Conservation (phyloP, 2,888 invertebrate species). For the Hedychridium roseum region DNA sequence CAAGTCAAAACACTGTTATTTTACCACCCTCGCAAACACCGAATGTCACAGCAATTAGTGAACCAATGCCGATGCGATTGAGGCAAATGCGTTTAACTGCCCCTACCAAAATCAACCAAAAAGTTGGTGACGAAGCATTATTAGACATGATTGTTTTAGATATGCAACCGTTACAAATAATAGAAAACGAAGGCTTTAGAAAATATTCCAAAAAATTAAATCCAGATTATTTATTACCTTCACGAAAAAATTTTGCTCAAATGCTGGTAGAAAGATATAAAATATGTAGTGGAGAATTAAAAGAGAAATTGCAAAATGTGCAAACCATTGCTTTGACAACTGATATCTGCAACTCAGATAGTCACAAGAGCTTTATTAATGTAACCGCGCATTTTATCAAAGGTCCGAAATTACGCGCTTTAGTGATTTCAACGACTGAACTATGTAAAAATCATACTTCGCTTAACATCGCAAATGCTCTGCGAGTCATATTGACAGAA, state of each 20-base stretch:
- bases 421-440: too few species aligned
- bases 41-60: conserved; percentile 3
- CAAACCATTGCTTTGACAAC: conserved; percentile 1
- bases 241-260: conserved; percentile 2
- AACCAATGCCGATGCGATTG: too few species aligned
- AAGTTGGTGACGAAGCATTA: too few species aligned
- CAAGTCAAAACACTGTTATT: background rate
- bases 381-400: too few species aligned
- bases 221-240: background rate
- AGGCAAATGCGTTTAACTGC: too few species aligned
- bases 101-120: conserved; percentile 1
- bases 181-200: too few species aligned
- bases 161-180: too few species aligned
- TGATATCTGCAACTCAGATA: conserved; percentile 1
- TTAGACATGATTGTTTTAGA: too few species aligned
- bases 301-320: conserved; percentile 5
- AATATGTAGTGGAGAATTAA: conserved; percentile 2
- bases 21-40: background rate
- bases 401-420: too few species aligned
- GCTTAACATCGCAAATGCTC: too few species aligned
- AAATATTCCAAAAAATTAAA: too few species aligned
- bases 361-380: conserved; percentile 1
- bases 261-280: conserved; percentile 1
- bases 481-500: background rate
- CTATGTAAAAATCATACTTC: too few species aligned